phyloP scores from a whole-genome alignment of 2,797 vertebrate genomes.

The Octomys mimax region DNA sequence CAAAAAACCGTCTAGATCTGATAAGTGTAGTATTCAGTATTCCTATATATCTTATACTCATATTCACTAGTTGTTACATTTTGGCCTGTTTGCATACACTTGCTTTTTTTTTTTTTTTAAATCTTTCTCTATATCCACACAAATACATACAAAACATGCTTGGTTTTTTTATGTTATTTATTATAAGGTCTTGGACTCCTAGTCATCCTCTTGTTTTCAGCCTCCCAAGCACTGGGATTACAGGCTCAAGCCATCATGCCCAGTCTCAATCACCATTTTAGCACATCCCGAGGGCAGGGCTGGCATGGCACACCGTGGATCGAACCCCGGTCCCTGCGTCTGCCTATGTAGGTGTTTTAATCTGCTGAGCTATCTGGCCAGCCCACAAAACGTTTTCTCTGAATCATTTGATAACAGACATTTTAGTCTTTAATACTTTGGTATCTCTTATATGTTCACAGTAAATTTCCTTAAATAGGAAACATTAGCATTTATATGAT shows the following conservation, averaged over 20 bases:
- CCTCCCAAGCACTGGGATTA: no score
- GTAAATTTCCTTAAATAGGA: neutral
- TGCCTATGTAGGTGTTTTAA: no score
- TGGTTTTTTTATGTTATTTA: no score
- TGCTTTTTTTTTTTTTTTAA: neutral
- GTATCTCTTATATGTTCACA: neutral
- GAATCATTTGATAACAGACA: neutral
- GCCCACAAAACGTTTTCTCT: neutral
- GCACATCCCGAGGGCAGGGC: no score
- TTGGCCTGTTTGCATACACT: neutral
- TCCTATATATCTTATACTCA: neutral
- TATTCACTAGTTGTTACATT: constrained; percentile 1
- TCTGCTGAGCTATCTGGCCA: no score
- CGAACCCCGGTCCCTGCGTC: no score
- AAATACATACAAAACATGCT: neutral
- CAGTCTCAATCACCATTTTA: no score
- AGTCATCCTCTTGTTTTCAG: no score
- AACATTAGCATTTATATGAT: neutral
- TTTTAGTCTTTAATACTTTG: neutral
- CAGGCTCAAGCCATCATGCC: no score
- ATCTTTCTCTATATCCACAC: neutral
- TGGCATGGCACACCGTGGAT: no score
- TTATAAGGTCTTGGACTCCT: no score
- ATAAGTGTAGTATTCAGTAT: neutral
- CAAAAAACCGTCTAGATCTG: no score